These are phyloP conservation scores for Steinernema feltiae DNA, from an alignment of 1,140 invertebrate genomes.

Conservation along the genomic window DNA sequence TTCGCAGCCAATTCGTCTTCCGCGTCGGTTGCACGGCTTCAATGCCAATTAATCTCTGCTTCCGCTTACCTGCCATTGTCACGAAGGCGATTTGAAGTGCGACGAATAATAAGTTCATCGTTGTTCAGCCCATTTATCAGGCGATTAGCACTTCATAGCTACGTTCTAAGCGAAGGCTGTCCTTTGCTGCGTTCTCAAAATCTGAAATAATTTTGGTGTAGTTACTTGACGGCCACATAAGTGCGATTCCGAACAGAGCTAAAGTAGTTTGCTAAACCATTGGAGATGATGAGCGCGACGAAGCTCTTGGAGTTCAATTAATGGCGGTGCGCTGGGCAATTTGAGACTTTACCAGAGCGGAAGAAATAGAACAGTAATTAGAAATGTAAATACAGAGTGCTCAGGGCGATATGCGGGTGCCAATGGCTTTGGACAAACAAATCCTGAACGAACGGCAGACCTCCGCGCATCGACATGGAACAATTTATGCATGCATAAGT, in stretches of 20 bases:
- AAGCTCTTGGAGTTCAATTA: conserved; percentile 6
- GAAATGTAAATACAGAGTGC: not conserved
- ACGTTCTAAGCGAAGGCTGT: too few relatives aligned
- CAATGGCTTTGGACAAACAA: not conserved
- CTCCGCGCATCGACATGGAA: not conserved
- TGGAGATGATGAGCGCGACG: not conserved
- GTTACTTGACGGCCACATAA: too few relatives aligned
- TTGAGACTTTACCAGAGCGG: not conserved
- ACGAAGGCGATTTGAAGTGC: conserved; percentile 1
- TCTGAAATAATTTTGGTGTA: not conserved
- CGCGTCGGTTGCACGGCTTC: not conserved
- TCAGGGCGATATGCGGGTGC: not conserved
- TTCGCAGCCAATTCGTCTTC: not conserved
- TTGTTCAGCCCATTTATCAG: conserved; percentile 6
- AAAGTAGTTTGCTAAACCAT: not conserved
- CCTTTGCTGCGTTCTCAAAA: too few relatives aligned
- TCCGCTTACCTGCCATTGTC: not conserved
- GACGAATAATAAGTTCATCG: conserved; percentile 3
- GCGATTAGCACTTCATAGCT: not conserved
- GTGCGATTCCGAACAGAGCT: too few relatives aligned
- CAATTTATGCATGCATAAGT: not conserved
- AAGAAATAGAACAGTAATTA: not conserved
- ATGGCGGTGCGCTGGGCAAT: not conserved
- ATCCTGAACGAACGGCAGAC: not conserved
- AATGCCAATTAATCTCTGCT: too few relatives aligned